Evolutionary conservation across 2,888 invertebrate genomes (phyloP).

Genomic region (Ophraella communa): DNA sequence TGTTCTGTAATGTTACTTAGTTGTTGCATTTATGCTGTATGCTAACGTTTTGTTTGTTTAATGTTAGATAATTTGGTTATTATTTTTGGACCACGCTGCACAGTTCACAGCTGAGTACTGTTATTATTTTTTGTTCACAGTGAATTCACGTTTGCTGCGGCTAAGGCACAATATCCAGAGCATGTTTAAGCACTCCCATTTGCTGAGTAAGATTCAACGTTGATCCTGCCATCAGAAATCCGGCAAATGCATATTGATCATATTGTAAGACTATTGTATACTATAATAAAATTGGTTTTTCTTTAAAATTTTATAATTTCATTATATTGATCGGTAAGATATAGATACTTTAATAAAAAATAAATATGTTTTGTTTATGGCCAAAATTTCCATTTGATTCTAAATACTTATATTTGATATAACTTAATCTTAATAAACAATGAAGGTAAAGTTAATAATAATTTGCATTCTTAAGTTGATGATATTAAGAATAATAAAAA

Average conservation of each 20-base stretch:
- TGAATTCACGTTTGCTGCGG: conserved; percentile 18
- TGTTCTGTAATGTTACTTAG: neutral
- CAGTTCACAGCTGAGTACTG: conserved; percentile 14
- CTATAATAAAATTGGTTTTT: neutral
- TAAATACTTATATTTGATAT: too few relatives aligned
- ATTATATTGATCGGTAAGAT: neutral
- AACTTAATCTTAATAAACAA: too few relatives aligned
- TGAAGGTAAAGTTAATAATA: too few relatives aligned
- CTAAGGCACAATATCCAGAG: conserved; percentile 22
- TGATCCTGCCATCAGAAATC: neutral
- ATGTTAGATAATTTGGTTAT: neutral
- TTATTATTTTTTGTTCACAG: conserved; percentile 25
- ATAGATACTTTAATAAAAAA: too few relatives aligned
- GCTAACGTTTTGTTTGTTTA: neutral
- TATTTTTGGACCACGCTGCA: conserved; percentile 2
- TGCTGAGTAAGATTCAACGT: conserved; percentile 4
- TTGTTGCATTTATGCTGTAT: neutral
- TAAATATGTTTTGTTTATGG: too few relatives aligned
- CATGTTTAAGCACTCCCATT: conserved; percentile 16
- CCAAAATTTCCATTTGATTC: too few relatives aligned
- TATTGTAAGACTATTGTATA: neutral
- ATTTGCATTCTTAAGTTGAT: too few relatives aligned
- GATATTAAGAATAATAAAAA: too few relatives aligned
- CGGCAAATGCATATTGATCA: neutral
- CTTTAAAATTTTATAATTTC: neutral